Conservation (phyloP, 37 sponge, comb jelly and placozoan species). For the Diacarnus erythraeanus region DNA sequence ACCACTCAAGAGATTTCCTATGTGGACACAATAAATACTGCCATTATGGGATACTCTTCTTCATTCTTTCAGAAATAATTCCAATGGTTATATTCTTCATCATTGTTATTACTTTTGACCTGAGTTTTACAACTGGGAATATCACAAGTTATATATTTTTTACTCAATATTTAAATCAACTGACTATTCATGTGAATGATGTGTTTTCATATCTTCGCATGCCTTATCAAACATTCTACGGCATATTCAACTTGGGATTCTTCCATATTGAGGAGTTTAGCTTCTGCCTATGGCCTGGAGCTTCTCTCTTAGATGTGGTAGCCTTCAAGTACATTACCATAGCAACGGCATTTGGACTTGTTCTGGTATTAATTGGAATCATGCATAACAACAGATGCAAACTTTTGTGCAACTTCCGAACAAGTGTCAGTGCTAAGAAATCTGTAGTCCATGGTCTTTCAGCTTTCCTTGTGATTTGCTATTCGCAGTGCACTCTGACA, state of each 20-base stretch:
- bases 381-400: neutral
- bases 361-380: neutral
- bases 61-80: slow-evolving; percentile 44
- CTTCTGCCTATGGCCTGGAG: slow-evolving; percentile 38
- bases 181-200: slow-evolving; percentile 14
- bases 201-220: neutral
- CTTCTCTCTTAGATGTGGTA: slow-evolving; percentile 25
- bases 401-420: neutral
- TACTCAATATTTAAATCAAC: slow-evolving; percentile 19
- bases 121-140: slow-evolving; percentile 54
- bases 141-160: slow-evolving; percentile 45
- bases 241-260: slow-evolving; percentile 41
- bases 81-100: slow-evolving; percentile 40
- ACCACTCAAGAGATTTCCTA: slow-evolving; percentile 31
- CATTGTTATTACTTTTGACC: slow-evolving; percentile 11
- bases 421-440: neutral
- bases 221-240: slow-evolving; percentile 27
- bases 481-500: slow-evolving; percentile 10
- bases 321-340: slow-evolving; percentile 46
- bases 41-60: slow-evolving; percentile 25
- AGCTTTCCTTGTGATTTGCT: slow-evolving; percentile 42
- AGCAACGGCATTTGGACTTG: slow-evolving; percentile 19
- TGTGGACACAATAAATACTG: slow-evolving; percentile 13
- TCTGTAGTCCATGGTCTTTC: slow-evolving; percentile 36
- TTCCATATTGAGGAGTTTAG: slow-evolving; percentile 9